Evolutionary conservation across 2,797 vertebrate genomes (phyloP), one percentile per base, ranked within the genome.

Genomic region (Mycteria americana): DNA sequence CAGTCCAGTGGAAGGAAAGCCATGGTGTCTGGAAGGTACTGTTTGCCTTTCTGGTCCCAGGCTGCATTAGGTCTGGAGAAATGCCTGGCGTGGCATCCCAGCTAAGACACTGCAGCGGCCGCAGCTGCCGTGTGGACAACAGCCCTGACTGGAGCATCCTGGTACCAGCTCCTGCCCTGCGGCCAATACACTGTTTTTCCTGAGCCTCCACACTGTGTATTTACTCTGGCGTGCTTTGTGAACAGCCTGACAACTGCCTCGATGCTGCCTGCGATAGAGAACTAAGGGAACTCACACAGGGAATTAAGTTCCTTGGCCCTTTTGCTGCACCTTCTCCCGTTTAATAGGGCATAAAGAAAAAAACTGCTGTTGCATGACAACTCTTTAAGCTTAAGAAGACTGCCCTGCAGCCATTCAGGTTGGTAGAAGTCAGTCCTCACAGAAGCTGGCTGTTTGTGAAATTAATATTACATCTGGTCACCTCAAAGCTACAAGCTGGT

Each of bases 81-180:
- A 63, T 8, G 35, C 35, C 39, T 43, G 18, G 7, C 2, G 0
- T 27, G 53, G 37, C 0, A 0, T 53, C 51, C 56, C 57, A 31
- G 39, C 31, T 59, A 46, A 80, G 30, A 46, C 13, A 30, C 24
- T 30, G 57, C 39, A 60, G 46, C 2, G 2, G 17, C 43, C 0
- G 3, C 18, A 48, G 46, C 50, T 50, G 45, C 37, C 2, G 1
- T 2, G 2, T 46, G 67, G 43, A n/a, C 5, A 9, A 14, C 23
- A 63, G 59, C 48, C 35, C 72, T 0, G 4, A 24, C n/a, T 31
- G n/a, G 18, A 43, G 12, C 41, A 28, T 25, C 25, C 11, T 4
- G 7, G 19, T 45, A 30, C 33, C 53, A 60, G 16, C 10, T 74
- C 48, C 31, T 60, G 35, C 17, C 18, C 28, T 39, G 41, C 2